These are phyloP conservation scores for Amphiura filiformis DNA, from an alignment of 35 echinoderm and acorn worm species.

Conservation along the genomic window DNA sequence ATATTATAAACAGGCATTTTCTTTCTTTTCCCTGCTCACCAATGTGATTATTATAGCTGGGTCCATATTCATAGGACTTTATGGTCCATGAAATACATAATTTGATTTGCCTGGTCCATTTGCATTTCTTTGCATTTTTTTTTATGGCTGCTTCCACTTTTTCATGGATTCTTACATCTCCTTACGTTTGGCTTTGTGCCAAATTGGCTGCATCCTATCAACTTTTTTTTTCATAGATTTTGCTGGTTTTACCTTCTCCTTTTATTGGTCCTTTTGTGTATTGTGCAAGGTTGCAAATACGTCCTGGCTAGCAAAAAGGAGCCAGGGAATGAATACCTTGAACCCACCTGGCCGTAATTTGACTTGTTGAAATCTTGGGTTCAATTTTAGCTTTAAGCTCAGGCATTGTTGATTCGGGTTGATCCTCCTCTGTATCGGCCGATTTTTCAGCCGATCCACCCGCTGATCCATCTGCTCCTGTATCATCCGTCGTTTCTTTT, in stretches of 20 bases:
- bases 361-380: neutral
- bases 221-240: neutral
- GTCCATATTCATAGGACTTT: no score
- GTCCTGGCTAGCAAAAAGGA: neutral
- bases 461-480: neutral
- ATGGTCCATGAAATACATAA: neutral
- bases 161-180: neutral
- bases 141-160: neutral
- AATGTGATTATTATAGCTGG: neutral
- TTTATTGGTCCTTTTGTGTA: conserved; percentile 8
- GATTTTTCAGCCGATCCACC: neutral
- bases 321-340: neutral
- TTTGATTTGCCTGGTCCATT: neutral
- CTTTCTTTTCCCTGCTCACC: neutral
- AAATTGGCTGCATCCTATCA: neutral
- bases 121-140: neutral
- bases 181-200: neutral
- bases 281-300: neutral
- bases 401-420: neutral
- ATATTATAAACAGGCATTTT: neutral
- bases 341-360: conserved; percentile 3
- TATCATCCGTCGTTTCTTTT: neutral
- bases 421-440: neutral
- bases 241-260: conserved; percentile 12
- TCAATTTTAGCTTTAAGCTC: neutral